Evolutionary conservation across 2,888 invertebrate species (phyloP), one percentile per base, ranked within the genome.

Genomic region (Apodemia duryi): DNA sequence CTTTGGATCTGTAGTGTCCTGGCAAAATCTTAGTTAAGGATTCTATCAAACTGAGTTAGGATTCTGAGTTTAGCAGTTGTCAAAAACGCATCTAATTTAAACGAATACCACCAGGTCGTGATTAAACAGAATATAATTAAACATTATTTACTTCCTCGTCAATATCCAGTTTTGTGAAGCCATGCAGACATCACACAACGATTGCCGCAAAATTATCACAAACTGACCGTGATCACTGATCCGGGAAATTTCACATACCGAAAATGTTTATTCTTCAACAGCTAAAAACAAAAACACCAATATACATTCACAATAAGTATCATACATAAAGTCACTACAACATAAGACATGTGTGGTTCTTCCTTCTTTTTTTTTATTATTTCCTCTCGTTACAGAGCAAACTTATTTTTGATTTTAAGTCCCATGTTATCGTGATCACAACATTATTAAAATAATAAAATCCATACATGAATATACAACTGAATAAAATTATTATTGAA

Each of bases 191-290:
- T 71, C 67, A 78, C 78, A 86, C 88, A 43, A 43, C 11, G 82
- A 85, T 75, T 79, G 83, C 77, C 84, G 84, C 84, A 85, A 84
- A 84, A 83, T 78, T 75, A 80, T 79, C 75, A 83, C 71, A 85
- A 28, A 91, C 92, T 92, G 86, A 92, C 92, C 91, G 91, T 92
- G 68, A 90, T 81, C 72, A 88, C 83, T 68, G 92, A 91, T 81
- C 92, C 92, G 75, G 92, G 92, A 83, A 91, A 91, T 89, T 91
- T 90, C 86, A 91, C 90, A 91, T 92, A 92, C 85, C 92, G 91
- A 90, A 91, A 92, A 91, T 91, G 90, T 81, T 90, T 90, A 88
- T 89, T 91, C 89, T 91, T 88, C 89, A 91, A 88, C 75, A 88
- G 88, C 89, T 91, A 91, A 90, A 90, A 88, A 87, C 86, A 88